Evolutionary conservation across 2,113 vertebrate species (phyloP).

Genomic region (Synchiropus splendidus): DNA sequence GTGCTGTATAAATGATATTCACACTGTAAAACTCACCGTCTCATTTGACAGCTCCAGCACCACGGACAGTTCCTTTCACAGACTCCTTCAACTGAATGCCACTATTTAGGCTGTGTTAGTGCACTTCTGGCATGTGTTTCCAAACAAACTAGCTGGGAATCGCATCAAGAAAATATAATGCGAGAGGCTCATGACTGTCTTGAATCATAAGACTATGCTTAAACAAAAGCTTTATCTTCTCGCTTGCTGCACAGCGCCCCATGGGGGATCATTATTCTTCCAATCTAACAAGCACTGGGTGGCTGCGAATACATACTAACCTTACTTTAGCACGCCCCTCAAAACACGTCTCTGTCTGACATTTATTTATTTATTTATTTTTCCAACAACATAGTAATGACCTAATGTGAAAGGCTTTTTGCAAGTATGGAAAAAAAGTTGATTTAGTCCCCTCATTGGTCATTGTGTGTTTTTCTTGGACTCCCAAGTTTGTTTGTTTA

Average conservation of each 20-base stretch:
- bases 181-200: conserved; percentile 2
- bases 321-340: conserved; percentile 5
- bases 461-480: no score
- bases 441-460: no score
- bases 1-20: no score
- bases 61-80: conserved; percentile 35
- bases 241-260: conserved; percentile 18
- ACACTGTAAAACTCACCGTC: no score
- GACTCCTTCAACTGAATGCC: conserved; percentile 1
- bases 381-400: not conserved
- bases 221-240: conserved; percentile 34
- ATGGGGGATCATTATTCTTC: conserved; percentile 47
- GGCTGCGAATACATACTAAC: conserved; percentile 10
- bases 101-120: no score
- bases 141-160: conserved; percentile 1
- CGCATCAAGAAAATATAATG: conserved; percentile 3
- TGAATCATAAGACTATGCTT: conserved; percentile 18
- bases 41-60: conserved; percentile 33
- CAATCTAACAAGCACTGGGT: conserved; percentile 17
- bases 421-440: no score
- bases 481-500: no score
- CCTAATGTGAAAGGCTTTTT: no score
- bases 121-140: conserved; percentile 1
- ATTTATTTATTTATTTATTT: no score
- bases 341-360: conserved; percentile 1